Base-by-base conservation (phyloP, 2,888 invertebrate species). In the Halictus quadricinctus region DNA sequence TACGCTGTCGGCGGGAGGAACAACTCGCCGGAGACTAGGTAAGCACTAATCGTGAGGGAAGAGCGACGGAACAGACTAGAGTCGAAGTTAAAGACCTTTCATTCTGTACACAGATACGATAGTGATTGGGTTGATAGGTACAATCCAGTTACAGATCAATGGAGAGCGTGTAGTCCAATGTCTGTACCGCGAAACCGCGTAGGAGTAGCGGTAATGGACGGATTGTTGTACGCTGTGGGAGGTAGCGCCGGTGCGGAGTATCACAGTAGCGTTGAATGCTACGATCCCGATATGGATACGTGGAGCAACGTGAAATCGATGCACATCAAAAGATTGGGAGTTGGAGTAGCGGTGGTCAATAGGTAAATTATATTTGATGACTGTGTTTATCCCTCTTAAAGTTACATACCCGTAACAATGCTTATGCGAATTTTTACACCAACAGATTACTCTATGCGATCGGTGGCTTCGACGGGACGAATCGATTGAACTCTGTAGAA, bases 161-260 rank as follows among this genome's bases (percentile, higher is more conserved):
- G 99, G 99, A 95, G 97, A 48, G 97, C 98, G 0, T 98, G 98
- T 94, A 97, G 96, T 92, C 97, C 98, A 2, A 97, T 99, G 98
- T 97, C 97, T 18, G 97, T 97, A 72, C 97, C 98, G 0, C 95
- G 99, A 74, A 98, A 98, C 94, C 96, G 99, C 91, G 97, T 98
- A 36, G 98, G 98, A 12, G 98, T 98, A 7, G 98, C 98, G n/a
- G 98, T 98, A 15, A 97, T 99, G 97, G 98, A 99, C 92, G 98
- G 98, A 43, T 95, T 98, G 87, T 95, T 99, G 81, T 99, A 99
- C 93, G 98, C 98, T 6, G 98, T 98, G 0, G 99, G 99, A 0
- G 99, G 99, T 0, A 98, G 98, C 5, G 97, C 98, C 12, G 98
- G 97, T 36, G 96, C 97, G 7, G 97, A 97, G 91, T 98, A 98